Evolutionary conservation across 64 coral and sea anemone genomes (phyloP), one percentile per base, ranked within the genome.

Genomic region (Montipora sp.): DNA sequence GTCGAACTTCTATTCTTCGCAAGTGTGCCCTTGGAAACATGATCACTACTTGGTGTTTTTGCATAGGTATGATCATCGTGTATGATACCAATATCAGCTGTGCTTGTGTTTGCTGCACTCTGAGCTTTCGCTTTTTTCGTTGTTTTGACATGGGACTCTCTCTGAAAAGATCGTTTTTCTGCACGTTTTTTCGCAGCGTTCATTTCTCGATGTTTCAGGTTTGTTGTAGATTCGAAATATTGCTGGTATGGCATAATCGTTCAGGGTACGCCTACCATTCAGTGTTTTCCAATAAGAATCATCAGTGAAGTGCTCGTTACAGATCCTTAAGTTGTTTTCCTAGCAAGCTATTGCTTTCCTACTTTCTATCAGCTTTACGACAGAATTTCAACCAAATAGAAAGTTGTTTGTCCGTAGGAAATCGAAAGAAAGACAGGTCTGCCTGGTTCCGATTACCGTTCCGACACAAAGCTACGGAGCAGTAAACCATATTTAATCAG

Each of bases 211-310:
- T 81, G 51, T 81, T 81, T 81, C 53, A 81, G n/a, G 19, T 60
- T 81, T 81, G 51, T 81, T 24, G 79, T 60, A 24, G 79, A 81
- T 81, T 81, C 19, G 57, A 81, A 81, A 81, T 81, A 59, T 81
- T 81, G 79, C 53, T 81, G 51, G 79, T 81, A 59, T 81, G 51
- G 79, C 53, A 81, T 59, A 81, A 60, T 27, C 79, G 79, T 60
- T 81, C 2, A 81, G 51, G 79, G 7, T 59, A 81, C 51, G 79
- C 60, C 79, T 60, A 81, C 79, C 79, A 59, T 55, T 55, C 0
- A 59, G 22, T 60, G 79, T 59, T 81, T 63, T 63, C 22, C 73
- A 12, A 51, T 79, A 51, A 53, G 77, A 53, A 53, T 79, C 77
- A 53, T 53, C 77, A n/a, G 77, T 51, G 2, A 51, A 79, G 77